Percentiles rank a stretch among this genome's conserved stretches.
Evolutionary conservation across 2,113 vertebrate genomes (phyloP).

Genomic region (Ceyx melanurus): DNA sequence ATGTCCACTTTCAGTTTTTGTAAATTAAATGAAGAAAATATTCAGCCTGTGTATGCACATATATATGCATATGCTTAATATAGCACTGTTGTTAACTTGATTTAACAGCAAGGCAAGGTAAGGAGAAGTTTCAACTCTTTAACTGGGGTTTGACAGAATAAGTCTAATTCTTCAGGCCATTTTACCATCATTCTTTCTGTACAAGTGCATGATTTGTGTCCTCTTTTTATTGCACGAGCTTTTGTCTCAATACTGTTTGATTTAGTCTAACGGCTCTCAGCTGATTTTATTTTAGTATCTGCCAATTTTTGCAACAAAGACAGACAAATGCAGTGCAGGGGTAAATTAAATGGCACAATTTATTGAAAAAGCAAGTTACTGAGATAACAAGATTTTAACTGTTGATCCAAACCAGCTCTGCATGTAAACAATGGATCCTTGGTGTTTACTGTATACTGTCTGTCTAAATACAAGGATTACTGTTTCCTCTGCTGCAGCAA

Average conservation of each 20-base stretch:
- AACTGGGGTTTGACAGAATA: constrained; percentile 1
- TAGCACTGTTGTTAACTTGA: neutral
- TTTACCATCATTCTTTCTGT: neutral
- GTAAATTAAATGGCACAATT: neutral
- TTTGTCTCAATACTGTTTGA: constrained; percentile 48
- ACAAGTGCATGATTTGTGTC: neutral
- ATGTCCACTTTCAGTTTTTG: neutral
- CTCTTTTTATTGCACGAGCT: neutral
- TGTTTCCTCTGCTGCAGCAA: constrained; percentile 26
- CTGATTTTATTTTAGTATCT: constrained; percentile 59
- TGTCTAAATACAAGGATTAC: constrained; percentile 49
- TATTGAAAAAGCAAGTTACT: neutral
- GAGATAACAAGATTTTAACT: constrained; percentile 1
- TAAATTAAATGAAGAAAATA: neutral
- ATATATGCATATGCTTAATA: neutral
- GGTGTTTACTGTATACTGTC: constrained; percentile 41
- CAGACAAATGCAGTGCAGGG: neutral
- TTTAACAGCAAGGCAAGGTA: neutral
- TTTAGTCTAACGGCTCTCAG: neutral
- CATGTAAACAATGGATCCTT: constrained; percentile 17
- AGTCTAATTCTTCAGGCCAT: constrained; percentile 44
- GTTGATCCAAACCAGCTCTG: constrained; percentile 27
- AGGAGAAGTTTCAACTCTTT: neutral
- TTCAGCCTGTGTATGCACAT: neutral
- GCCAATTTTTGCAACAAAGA: constrained; percentile 11